Base-by-base conservation (phyloP, 2,797 vertebrate genomes). In the Choloepus didactylus region DNA sequence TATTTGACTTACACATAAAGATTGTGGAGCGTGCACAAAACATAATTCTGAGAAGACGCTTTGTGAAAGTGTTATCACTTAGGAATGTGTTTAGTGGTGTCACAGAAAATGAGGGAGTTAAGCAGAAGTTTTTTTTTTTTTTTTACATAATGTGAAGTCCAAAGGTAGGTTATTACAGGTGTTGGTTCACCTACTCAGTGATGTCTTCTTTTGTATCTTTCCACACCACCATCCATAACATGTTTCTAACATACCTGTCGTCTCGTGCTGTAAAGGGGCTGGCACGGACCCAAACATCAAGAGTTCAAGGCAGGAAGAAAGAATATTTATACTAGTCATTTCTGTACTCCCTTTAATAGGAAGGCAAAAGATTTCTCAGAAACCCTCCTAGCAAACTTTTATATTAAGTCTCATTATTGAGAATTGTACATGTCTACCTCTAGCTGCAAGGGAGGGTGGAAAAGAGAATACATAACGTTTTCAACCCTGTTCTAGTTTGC, bases 361-460 rank as follows among this genome's bases (percentile, higher is more conserved):
- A 85, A 92, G 84, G 62, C 31, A 54, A 75, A 59, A 41, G 51
- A 86, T 67, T 84, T 60, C 11, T 88, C n/a, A 79, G 9, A 86
- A 93, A 64, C 59, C n/a, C 23, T 86, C 75, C 29, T 46, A 51
- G 75, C 62, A 54, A 69, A 59, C 64, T 83, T 83, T 38, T 21
- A 25, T 51, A 14, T 38, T 46, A 41, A 56, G 27, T 77, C 41
- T 94, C 44, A 5, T 72, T 59, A n/a, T 89, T 35, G 21, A 79
- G 21, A 79, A 27, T 35, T 79, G 12, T 49, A 56, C 46, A 9
- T 41, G 44, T 86, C 56, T 29, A 35, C 69, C 35, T 56, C 56
- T 35, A 89, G 49, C 73, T 69, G 35, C 64, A 51, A 16, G 46
- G 25, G 19, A 79, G 9, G 19, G 77, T 80, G 51, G 49, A 44